These are phyloP conservation scores for Cydia pomonella DNA, from an alignment of 1,140 invertebrate genomes.

Conservation along the genomic window DNA sequence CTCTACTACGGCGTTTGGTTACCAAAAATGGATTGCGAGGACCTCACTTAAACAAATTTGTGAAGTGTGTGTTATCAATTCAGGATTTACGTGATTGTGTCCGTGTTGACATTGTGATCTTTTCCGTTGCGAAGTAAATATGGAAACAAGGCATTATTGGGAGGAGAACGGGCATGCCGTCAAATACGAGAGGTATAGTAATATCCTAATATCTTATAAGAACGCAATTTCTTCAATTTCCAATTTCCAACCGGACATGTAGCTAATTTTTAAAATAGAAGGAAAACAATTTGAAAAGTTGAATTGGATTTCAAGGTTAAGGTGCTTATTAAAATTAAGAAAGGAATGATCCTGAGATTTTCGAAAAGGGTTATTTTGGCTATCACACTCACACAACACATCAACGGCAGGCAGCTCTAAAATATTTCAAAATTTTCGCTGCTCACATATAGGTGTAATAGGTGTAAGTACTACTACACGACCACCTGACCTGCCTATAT, in stretches of 20 bases:
- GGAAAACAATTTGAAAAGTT: too few species aligned
- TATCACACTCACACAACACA: too few species aligned
- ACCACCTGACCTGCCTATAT: too few species aligned
- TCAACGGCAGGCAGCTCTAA: too few species aligned
- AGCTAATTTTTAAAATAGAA: too few species aligned
- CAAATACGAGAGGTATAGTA: conserved; percentile 75
- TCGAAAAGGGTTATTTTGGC: too few species aligned
- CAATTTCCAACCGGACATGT: neutral
- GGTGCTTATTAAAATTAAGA: too few species aligned
- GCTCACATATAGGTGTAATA: too few species aligned
- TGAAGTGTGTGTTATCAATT: conserved; percentile 41
- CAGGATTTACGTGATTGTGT: conserved; percentile 42
- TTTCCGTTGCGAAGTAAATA: conserved; percentile 54
- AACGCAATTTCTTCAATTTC: neutral
- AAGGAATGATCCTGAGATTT: too few species aligned
- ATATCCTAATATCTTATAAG: conserved; percentile 31
- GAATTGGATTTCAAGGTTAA: too few species aligned
- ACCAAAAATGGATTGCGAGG: conserved; percentile 52
- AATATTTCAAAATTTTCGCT: too few species aligned
- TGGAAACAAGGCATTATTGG: conserved; percentile 74
- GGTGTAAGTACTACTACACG: too few species aligned
- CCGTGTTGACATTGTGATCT: conserved; percentile 54
- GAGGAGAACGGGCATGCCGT: conserved; percentile 72
- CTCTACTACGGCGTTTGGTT: conserved; percentile 36
- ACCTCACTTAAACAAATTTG: conserved; percentile 45